phyloP scores from a whole-genome alignment of 2,888 invertebrate species.

The Meganola albula region DNA sequence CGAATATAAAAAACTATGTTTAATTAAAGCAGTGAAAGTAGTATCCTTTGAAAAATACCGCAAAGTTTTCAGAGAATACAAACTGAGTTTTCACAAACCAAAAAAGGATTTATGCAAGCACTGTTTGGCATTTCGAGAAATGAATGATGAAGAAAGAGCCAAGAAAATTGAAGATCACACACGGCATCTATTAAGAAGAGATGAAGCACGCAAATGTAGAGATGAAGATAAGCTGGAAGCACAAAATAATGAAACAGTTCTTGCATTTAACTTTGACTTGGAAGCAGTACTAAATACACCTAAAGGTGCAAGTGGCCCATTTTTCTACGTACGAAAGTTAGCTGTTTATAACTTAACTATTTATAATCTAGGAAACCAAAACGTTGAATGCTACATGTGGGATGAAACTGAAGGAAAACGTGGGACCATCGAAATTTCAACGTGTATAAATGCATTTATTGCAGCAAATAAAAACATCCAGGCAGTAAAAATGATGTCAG shows the following conservation, averaged over 20 bases:
- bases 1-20: constrained; percentile 2
- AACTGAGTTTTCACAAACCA: constrained; percentile 22
- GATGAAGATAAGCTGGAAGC: constrained; percentile 29
- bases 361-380: constrained; percentile 34
- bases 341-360: constrained; percentile 36
- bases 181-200: neutral
- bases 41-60: constrained; percentile 3
- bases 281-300: constrained; percentile 21
- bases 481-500: constrained; percentile 23
- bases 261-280: constrained; percentile 23
- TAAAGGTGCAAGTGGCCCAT: constrained; percentile 27
- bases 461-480: constrained; percentile 6
- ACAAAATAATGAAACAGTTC: constrained; percentile 18
- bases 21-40: constrained; percentile 1
- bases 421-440: constrained; percentile 30
- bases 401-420: constrained; percentile 28
- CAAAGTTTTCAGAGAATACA: constrained; percentile 6
- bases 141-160: constrained; percentile 1
- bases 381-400: constrained; percentile 27
- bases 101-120: constrained; percentile 25
- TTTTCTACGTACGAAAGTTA: constrained; percentile 33
- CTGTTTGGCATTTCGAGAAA: constrained; percentile 22
- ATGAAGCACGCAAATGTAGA: constrained; percentile 10
- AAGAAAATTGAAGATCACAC: neutral
- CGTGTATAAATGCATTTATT: constrained; percentile 24